Conservation (phyloP, 2,797 vertebrate genomes). For the Takifugu rubripes region DNA sequence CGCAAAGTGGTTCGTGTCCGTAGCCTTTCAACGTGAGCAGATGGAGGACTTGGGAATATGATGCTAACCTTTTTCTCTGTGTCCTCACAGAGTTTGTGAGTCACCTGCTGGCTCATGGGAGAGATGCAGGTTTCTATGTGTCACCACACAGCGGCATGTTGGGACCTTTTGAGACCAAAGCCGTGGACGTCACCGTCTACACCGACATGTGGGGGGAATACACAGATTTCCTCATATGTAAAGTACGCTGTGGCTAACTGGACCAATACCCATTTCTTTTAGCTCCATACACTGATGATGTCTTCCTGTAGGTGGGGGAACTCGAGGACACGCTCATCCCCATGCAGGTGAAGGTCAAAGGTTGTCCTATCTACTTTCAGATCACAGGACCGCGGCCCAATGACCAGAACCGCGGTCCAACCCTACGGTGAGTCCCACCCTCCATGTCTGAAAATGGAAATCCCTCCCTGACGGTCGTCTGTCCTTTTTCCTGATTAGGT, state of each 20-base stretch:
- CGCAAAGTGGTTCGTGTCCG: constrained; percentile 50
- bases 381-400: constrained; percentile 75
- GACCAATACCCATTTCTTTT: background rate
- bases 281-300: background rate
- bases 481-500: constrained; percentile 68
- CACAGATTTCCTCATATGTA: constrained; percentile 84
- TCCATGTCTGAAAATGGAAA: background rate
- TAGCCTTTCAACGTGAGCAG: background rate
- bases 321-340: constrained; percentile 75
- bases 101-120: constrained; percentile 78
- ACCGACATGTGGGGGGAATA: constrained; percentile 96
- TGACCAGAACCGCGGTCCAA: constrained; percentile 68
- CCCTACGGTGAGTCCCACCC: constrained; percentile 69
- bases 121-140: constrained; percentile 83
- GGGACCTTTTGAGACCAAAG: constrained; percentile 76
- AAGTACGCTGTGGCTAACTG: constrained; percentile 64
- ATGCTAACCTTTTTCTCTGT: constrained; percentile 14
- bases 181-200: constrained; percentile 81
- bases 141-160: constrained; percentile 74
- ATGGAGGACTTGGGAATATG: background rate
- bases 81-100: constrained; percentile 76
- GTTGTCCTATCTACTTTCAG: constrained; percentile 89
- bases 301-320: constrained; percentile 79
- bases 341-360: constrained; percentile 83
- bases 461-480: background rate